Base-by-base conservation (phyloP, 2,888 invertebrate genomes). In the Amblyjoppa fuscipennis region DNA sequence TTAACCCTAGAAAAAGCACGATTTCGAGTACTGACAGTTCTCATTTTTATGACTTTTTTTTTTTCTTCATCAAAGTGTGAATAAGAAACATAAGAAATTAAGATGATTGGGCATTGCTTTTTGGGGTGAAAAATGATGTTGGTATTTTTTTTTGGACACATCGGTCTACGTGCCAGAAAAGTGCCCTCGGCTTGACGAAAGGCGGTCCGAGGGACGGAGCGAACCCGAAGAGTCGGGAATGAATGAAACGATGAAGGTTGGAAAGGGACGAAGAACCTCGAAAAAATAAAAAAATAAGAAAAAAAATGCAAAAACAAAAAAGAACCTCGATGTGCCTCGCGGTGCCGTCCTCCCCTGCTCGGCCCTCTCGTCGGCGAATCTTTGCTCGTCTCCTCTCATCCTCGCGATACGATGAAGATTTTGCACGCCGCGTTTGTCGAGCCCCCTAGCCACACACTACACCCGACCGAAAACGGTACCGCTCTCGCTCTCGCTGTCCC, bases 351-450 rank as follows among this genome's bases (percentile, higher is more conserved):
- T 69, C 68, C 28, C 16, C 53, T 38, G 34, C 20, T 51, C 64
- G 28, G 51, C 79, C 31, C 64, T 64, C 64, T 70, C 71, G 61
- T 76, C 61, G 59, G 76, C 41, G 73, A 80, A 53, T 61, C 68
- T 71, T 80, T 59, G 45, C 49, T 56, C 66, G 51, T 75, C 69
- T 69, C 31, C 41, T 20, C 34, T 20, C 34, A 74, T 74, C 76
- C 83, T 53, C 61, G 61, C 66, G 78, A 82, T 76, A 79, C 79
- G 76, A 85, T 85, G 80, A 85, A 85, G 85, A 85, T 85, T 85
- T 85, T 85, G 85, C 83, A 85, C 83, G 85, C 76, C 83, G 53
- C 76, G 76, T 85, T 83, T 83, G 80, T 61, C 73, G 56, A 61
- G 59, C 69, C 76, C 76, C 80, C 79, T 73, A 71, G 73, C 64